Evolutionary conservation across 2,888 invertebrate species (phyloP), one percentile per base, ranked within the genome.

Genomic region (Nephrocerus scutellatus): DNA sequence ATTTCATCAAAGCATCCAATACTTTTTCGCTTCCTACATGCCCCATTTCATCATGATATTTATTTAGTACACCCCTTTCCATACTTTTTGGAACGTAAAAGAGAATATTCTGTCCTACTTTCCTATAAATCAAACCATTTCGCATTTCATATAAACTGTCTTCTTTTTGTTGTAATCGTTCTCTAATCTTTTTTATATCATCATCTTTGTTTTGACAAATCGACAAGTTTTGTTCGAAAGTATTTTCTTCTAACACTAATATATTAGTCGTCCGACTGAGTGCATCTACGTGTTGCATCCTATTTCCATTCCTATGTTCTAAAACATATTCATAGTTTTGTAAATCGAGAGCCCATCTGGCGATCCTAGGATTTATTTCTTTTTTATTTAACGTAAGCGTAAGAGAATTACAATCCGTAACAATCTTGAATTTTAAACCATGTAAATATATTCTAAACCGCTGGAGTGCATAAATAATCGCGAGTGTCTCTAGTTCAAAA

Each of bases 161-260:
- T 28, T 4, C 28, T n/a, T n/a, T n/a, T n/a, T n/a, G n/a, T n/a
- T n/a, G n/a, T n/a, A n/a, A n/a, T n/a, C n/a, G 30, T 15, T 30
- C 19, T 13, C 30, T 16, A 18, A 30, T 30, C 12, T 16, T 15
- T 18, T 19, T 16, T 16, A 28, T 28, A 30, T 10, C n/a, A 10
- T 30, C 30, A 30, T 30, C n/a, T n/a, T n/a, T n/a, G n/a, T n/a
- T 22, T 23, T 39, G 39, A 23, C 40, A 37, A 13, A 44, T 40
- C 5, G 34, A n/a, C n/a, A n/a, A n/a, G n/a, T n/a, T n/a, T n/a
- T n/a, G 24, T 13, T 41, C 44, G 24, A 39, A 36, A 3, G 44
- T 39, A 12, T 44, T 44, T 18, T 36, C 37, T 14, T 41, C 31
- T 19, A 46, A 14, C 5, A 43, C 40, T 16, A 45, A 28, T 30